Evolutionary conservation across 2,797 vertebrate species (phyloP), one percentile per base, ranked within the genome.

Genomic region (Threskiornis aethiopicus): DNA sequence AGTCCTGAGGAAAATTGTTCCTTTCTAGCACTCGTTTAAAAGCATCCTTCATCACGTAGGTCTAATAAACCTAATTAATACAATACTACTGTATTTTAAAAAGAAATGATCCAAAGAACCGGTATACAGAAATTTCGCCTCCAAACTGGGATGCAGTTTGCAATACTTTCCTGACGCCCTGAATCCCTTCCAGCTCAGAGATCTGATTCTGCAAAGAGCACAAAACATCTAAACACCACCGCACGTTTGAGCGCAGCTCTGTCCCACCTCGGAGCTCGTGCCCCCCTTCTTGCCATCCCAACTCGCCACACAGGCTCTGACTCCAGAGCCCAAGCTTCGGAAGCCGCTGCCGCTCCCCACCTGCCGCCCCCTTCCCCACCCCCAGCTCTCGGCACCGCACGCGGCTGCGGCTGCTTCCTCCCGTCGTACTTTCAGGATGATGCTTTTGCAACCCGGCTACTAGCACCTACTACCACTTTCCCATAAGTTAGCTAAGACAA

Each of bases 261-360:
- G 6, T 13, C 29, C 52, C 39, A 44, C 44, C 51, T 41, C 6
- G 2, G 41, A 26, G n/a, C 51, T n/a, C 8, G 7, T 4, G 6
- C 3, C 2, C 9, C 10, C 1, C 16, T 8, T 33, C 46, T 11
- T 3, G 25, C 26, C 41, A 35, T 2, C 22, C 26, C 25, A 13
- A 1, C 6, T 46, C 24, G 4, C 5, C n/a, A 1, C 55, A 42
- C 46, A 33, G 1, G 5, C 17, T 0, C 46, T 4, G 0, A 9
- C 17, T 5, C 0, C 0, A 37, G 26, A 16, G 5, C 18, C 33
- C 29, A 4, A 22, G 10, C 11, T 41, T 33, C 31, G 15, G 1
- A 8, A 33, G 69, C 5, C 65, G 16, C 1, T 16, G 29, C 46
- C 58, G 64, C 55, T 58, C 26, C 77, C 66, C 73, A 58, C 13